Base-by-base conservation (phyloP, 1,140 invertebrate species). In the Trichoplusia ni region DNA sequence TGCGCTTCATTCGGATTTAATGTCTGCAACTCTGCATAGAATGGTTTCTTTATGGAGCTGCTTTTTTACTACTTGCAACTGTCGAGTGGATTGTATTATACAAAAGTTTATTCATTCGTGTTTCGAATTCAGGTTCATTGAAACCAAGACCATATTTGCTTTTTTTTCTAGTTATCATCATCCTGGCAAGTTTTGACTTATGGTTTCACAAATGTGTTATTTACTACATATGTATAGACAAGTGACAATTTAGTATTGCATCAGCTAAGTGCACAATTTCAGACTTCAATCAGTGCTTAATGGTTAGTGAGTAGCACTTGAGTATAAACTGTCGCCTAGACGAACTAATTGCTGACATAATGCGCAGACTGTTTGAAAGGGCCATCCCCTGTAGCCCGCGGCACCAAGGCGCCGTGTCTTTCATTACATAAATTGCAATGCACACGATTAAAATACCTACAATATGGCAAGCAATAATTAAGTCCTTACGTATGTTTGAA, bases 341-440 rank as follows among this genome's bases (percentile, higher is more conserved):
- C 46, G 25, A 13, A 47, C 19, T 56, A 38, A 40, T 56, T 56
- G 51, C 51, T 38, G 33, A 40, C 40, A 65, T 49, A 38, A 49
- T 38, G 47, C 60, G 44, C 35, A 11, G n/a, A 49, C 16, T 29
- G 62, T 1, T 46, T 18, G 40, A 51, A 58, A 65, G 63, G 53
- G 63, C 62, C 44, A 38, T 16, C 29, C n/a, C 5, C 8, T 14
- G 35, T 29, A 33, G 47, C 35, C 58, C 21, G 33, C 64, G 58
- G 58, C 58, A 61, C 7, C 33, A 2, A 44, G 61, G 37, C 61
- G 61, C 49, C 61, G 40, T 44, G 38, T 25, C 19, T 25, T 35
- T 53, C 47, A 44, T 54, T 64, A 54, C 38, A 23, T 44, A 25
- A 33, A 64, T 64, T 54, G 47, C n/a, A n/a, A n/a, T 54, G 31